phyloP scores from a whole-genome alignment of 1,140 invertebrate genomes.

The Ectropis grisescens region DNA sequence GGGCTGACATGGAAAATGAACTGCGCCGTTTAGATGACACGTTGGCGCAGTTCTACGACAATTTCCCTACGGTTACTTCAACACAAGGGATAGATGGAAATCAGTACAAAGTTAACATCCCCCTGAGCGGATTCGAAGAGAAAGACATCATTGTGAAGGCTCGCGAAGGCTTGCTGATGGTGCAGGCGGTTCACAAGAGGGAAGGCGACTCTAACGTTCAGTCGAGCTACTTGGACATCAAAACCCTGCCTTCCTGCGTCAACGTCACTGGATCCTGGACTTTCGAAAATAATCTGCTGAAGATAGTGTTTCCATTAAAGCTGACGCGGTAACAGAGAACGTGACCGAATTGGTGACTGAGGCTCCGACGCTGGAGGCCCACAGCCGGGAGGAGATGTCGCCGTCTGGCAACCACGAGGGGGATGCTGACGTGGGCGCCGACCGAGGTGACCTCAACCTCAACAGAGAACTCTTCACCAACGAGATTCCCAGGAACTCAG shows the following conservation, averaged over 20 bases:
- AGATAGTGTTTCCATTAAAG: conserved; percentile 27
- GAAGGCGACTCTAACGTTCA: conserved; percentile 1
- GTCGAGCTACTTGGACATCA: conserved; percentile 22
- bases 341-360: conserved; percentile 7
- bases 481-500: conserved; percentile 10
- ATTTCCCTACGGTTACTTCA: conserved; percentile 15
- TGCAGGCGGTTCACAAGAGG: conserved; percentile 23
- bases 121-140: conserved; percentile 20
- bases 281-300: conserved; percentile 24
- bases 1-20: conserved; percentile 16
- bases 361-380: conserved; percentile 1
- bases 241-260: conserved; percentile 18
- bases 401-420: background rate
- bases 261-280: conserved; percentile 33
- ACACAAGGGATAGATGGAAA: conserved; percentile 21
- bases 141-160: conserved; percentile 31
- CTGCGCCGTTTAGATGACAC: conserved; percentile 18
- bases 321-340: conserved; percentile 1
- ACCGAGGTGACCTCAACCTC: conserved; percentile 7
- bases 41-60: conserved; percentile 13
- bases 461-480: conserved; percentile 17
- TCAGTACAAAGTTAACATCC: conserved; percentile 23
- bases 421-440: conserved; percentile 21
- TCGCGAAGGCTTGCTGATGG: conserved; percentile 24
- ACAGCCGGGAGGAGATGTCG: conserved; percentile 21